Conservation (phyloP, 2,888 invertebrate genomes). For the Caenorhabditis afra region DNA sequence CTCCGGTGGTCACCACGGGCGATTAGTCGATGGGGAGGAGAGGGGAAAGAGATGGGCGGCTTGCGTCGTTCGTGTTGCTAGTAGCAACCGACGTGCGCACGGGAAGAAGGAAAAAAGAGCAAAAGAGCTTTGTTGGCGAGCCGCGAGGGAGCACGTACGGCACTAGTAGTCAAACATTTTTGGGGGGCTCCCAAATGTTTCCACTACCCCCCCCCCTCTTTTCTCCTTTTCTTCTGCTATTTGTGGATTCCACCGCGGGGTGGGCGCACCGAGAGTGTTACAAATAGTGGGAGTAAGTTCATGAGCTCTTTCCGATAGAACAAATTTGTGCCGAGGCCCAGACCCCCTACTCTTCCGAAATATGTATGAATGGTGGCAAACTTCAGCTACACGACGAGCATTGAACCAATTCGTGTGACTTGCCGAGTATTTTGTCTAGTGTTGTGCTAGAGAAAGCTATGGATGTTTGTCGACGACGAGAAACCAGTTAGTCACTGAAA, state of each 20-base stretch:
- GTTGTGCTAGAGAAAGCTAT: background rate
- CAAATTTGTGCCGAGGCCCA: background rate
- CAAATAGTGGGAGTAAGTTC: constrained; percentile 12
- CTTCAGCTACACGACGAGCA: constrained; percentile 1
- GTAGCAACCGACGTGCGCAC: no score
- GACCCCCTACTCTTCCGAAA: no score
- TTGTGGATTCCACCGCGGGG: background rate
- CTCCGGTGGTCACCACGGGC: no score
- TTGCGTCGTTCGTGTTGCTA: no score
- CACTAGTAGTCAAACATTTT: constrained; percentile 8
- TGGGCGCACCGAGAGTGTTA: background rate
- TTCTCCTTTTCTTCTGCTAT: background rate
- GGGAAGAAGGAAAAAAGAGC: no score
- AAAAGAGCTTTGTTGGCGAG: no score
- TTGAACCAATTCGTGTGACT: constrained; percentile 2
- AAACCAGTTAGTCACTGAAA: constrained; percentile 3
- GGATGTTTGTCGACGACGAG: background rate
- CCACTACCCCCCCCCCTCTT: background rate
- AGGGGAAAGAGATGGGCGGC: no score
- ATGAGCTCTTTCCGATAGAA: background rate
- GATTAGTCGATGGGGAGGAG: no score
- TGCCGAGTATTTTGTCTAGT: background rate
- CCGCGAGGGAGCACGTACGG: no score
- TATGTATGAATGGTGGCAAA: background rate
- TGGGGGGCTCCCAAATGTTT: no score